Base-by-base conservation (phyloP, 2,888 invertebrate genomes). In the Ophonus ardosiacus region DNA sequence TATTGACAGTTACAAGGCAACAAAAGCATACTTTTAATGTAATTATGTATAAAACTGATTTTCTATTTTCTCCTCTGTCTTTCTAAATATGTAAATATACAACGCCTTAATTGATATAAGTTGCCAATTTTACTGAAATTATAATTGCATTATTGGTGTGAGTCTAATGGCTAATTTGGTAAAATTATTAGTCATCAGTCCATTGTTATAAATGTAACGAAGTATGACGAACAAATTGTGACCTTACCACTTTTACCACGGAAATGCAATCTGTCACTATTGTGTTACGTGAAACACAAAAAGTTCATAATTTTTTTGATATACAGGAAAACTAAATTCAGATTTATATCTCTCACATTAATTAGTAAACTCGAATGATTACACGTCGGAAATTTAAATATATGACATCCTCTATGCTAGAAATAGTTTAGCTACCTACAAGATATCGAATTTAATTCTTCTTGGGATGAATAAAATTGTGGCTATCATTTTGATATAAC, bases 401-500 rank as follows among this genome's bases (percentile, higher is more conserved):
- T 68, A 68, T 38, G 24, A 68, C 68, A 68, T 68, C 38, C 68
- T 13, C 15, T 68, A 15, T n/a, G 24, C 7, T 2, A 24, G n/a
- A 63, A 63, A 24, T 63, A 24, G 18, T 15, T 59, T 8, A 8
- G 1, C 7, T 59, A 59, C 17, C 7, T 59, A 59, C 17, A 63
- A 15, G n/a, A 68, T 13, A 68, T 38, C 68, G 15, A 68, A 68
- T 38, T 38, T 7, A 7, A 21, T 63, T 31, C 31, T 31, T 31
- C 31, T 5, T 31, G n/a, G 68, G 31, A n/a, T 15, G 68, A 71
- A 71, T 18, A 68, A 68, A 38, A 38, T 68, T 68, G 17, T 15
- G 68, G 68, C 17, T 68, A 38, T 68, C 68, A 68, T 74, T 43
- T 43, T 43, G 71, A 74, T 74, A 74, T 43, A 74, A 74, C 43